phyloP scores from a whole-genome alignment of 2,888 invertebrate species.

The Megalurothrips usitatus region DNA sequence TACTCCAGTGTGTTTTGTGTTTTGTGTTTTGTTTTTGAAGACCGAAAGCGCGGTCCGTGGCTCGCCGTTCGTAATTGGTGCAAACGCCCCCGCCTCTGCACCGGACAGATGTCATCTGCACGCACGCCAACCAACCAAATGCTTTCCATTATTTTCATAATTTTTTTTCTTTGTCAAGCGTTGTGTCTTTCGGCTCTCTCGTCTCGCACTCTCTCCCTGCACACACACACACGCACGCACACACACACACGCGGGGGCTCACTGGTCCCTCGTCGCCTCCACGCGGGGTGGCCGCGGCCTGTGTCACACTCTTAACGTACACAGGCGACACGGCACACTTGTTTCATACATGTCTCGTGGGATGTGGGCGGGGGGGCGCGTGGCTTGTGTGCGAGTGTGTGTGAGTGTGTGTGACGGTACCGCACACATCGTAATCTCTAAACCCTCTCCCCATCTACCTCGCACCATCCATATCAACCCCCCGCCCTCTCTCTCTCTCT shows the following conservation, averaged over 20 bases:
- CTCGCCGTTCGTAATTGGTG: too few species aligned
- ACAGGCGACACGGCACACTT: neutral
- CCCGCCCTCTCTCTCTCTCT: neutral
- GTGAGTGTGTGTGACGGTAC: too few species aligned
- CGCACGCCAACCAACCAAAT: too few species aligned
- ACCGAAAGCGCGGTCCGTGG: too few species aligned
- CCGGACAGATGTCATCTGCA: too few species aligned
- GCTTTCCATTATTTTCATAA: too few species aligned
- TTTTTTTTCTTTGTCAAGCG: neutral
- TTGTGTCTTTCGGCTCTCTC: neutral
- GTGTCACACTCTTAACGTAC: neutral
- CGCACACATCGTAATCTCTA: neutral
- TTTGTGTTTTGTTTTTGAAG: too few species aligned
- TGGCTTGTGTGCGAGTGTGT: neutral
- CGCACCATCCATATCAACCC: neutral
- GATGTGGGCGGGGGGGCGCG: neutral
- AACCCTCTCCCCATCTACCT: neutral
- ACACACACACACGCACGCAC: neutral
- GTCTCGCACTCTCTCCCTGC: neutral
- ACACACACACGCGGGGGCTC: neutral
- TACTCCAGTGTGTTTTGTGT: too few species aligned
- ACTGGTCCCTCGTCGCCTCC: neutral
- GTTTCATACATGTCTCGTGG: slow-evolving; percentile 12
- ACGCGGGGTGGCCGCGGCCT: neutral
- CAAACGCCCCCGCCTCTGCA: too few species aligned